A percentile compares a stretch with the other conserved stretches of the same genome.
phyloP scores from a whole-genome alignment of 2,888 invertebrate species.

The Miltochrista miniata region DNA sequence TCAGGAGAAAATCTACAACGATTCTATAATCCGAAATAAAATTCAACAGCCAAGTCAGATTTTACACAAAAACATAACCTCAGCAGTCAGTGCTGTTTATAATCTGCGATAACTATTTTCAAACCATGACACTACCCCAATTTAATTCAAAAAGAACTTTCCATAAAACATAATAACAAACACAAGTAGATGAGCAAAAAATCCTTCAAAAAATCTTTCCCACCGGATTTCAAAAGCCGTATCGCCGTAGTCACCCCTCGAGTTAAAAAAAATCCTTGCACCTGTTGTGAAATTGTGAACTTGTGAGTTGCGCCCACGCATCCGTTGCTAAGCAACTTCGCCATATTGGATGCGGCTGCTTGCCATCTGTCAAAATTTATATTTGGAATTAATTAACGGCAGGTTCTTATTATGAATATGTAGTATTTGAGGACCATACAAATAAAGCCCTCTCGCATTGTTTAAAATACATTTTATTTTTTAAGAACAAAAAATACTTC shows the following conservation, averaged over 20 bases:
- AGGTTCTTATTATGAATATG: neutral
- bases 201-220: conserved; percentile 49
- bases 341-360: conserved; percentile 65
- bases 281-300: conserved; percentile 58
- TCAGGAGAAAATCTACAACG: too few species aligned
- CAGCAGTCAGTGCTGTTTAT: too few species aligned
- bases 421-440: neutral
- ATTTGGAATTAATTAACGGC: conserved; percentile 54
- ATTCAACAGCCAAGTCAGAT: too few species aligned
- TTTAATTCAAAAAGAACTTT: conserved; percentile 19
- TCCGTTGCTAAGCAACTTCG: conserved; percentile 62
- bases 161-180: conserved; percentile 21
- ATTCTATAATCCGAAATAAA: too few species aligned
- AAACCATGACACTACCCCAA: conserved; percentile 9
- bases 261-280: conserved; percentile 59
- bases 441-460: too few species aligned
- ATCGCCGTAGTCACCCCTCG: conserved; percentile 54
- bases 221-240: conserved; percentile 66
- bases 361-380: conserved; percentile 78
- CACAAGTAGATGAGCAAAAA: conserved; percentile 30
- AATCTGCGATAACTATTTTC: too few species aligned
- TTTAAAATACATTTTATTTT: too few species aligned
- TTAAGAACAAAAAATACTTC: too few species aligned
- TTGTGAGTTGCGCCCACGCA: conserved; percentile 59
- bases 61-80: too few species aligned